Evolutionary conservation across 1,140 invertebrate species (phyloP), one percentile per base, ranked within the genome.

Genomic region (Lasioglossum baleicum): DNA sequence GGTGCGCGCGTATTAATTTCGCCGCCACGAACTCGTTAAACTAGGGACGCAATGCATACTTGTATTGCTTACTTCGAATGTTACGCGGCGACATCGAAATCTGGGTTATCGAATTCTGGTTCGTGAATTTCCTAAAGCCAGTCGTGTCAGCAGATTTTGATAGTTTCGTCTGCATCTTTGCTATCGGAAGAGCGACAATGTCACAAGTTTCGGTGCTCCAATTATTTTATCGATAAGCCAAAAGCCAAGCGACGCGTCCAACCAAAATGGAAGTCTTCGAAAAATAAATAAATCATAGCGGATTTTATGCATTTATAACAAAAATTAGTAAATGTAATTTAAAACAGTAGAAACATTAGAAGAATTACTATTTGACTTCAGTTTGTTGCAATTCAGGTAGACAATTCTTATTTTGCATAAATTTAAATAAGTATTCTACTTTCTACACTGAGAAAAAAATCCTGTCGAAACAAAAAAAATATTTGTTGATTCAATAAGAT

Each of bases 61-160:
- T 63, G 75, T 70, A 71, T 71, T 51, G 56, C 75, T 63, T 71
- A 71, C 75, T n/a, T 40, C 20, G 67, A 71, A 63, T 69, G 67
- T 71, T 71, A 63, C 15, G 75, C 67, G 67, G 75, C 75, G 61
- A 63, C 56, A 58, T 60, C 56, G 31, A 70, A 71, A 77, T 77
- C 75, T 77, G 44, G 75, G 75, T 77, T 77, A 77, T 77, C 75
- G 56, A 61, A 68, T 71, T 63, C 42, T 40, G 63, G 75, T 71
- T 51, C 26, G 17, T 63, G 75, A 77, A 63, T 77, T 71, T 63
- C 75, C 75, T 77, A 26, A 77, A 77, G 42, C 56, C 58, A 61
- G 58, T 63, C 75, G 67, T 48, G 58, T 77, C 75, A 63, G 75
- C 75, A 71, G 31, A 71, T 77, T 77, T 61, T 51, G 15, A 68